These are phyloP conservation scores for Varroa destructor DNA, from an alignment of 1,140 invertebrate species.

Conservation along the genomic window DNA sequence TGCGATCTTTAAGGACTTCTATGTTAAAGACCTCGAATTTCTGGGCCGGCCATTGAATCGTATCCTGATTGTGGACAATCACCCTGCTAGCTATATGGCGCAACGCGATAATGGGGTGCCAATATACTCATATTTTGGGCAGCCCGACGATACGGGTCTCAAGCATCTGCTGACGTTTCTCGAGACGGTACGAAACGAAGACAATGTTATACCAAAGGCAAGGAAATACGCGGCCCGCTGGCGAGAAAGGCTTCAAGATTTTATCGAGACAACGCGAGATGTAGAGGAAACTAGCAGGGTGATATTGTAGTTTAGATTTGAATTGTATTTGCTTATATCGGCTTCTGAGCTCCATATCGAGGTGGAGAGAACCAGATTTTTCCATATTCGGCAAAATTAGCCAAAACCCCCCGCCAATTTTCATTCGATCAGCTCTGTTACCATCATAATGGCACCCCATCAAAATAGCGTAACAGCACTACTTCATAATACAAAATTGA, in stretches of 20 bases:
- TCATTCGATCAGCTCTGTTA: no score
- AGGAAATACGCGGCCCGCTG: neutral
- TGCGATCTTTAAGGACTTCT: neutral
- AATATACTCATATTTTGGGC: neutral
- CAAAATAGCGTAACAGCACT: no score
- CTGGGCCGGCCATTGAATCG: neutral
- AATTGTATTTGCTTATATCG: neutral
- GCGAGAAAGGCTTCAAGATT: conserved; percentile 2
- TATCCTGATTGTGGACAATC: conserved; percentile 14
- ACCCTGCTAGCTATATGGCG: conserved; percentile 7
- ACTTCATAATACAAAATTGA: no score
- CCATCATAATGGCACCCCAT: no score
- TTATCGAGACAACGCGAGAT: neutral
- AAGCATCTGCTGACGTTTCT: neutral
- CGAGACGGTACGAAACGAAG: neutral
- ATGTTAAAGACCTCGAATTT: conserved; percentile 5
- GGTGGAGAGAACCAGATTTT: no score
- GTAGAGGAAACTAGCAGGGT: neutral
- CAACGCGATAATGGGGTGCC: conserved; percentile 3
- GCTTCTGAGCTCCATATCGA: no score
- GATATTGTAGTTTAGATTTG: neutral
- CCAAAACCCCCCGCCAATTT: no score
- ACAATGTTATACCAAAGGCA: conserved; percentile 9
- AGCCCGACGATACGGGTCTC: neutral
- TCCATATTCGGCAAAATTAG: no score